phyloP scores from a whole-genome alignment of 2,888 invertebrate species.

The Limulus polyphemus region DNA sequence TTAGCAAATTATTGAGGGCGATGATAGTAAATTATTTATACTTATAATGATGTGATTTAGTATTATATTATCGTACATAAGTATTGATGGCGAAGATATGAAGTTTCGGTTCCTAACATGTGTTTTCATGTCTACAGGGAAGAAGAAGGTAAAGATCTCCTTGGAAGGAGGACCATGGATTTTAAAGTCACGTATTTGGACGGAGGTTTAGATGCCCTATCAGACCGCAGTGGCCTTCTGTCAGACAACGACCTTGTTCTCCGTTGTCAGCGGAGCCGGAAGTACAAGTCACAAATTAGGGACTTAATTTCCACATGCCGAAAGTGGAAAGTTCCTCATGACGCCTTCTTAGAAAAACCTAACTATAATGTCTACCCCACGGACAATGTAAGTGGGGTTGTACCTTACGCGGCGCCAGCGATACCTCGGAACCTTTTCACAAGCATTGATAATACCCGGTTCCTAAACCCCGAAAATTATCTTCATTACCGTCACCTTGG shows the following conservation, averaged over 20 bases:
- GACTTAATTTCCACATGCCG: slow-evolving; percentile 87
- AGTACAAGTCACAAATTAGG: slow-evolving; percentile 84
- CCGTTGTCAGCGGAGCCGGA: slow-evolving; percentile 56
- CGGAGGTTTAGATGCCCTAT: slow-evolving; percentile 78
- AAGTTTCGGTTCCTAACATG: too few relatives aligned
- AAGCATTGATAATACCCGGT: slow-evolving; percentile 43
- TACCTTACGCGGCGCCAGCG: slow-evolving; percentile 16
- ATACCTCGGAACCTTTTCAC: slow-evolving; percentile 23
- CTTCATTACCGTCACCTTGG: slow-evolving; percentile 51
- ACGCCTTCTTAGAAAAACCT: slow-evolving; percentile 23
- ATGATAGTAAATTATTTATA: too few relatives aligned
- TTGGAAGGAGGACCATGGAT: slow-evolving; percentile 97
- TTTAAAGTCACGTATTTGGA: slow-evolving; percentile 97
- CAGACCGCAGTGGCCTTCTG: slow-evolving; percentile 20
- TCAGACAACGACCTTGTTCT: slow-evolving; percentile 24
- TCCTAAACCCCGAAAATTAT: slow-evolving; percentile 68
- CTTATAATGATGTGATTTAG: too few relatives aligned
- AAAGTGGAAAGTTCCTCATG: slow-evolving; percentile 53
- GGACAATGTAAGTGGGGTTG: slow-evolving; percentile 39
- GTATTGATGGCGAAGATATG: too few relatives aligned
- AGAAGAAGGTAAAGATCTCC: slow-evolving; percentile 92
- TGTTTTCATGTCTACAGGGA: slow-evolving; percentile 42
- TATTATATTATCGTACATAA: too few relatives aligned
- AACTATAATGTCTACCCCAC: slow-evolving; percentile 38
- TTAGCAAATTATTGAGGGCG: too few relatives aligned